Percentiles rank a stretch among this genome's conserved stretches.
Evolutionary conservation across 2,888 invertebrate genomes (phyloP).

Genomic region (Trichogramma dendrolimi): DNA sequence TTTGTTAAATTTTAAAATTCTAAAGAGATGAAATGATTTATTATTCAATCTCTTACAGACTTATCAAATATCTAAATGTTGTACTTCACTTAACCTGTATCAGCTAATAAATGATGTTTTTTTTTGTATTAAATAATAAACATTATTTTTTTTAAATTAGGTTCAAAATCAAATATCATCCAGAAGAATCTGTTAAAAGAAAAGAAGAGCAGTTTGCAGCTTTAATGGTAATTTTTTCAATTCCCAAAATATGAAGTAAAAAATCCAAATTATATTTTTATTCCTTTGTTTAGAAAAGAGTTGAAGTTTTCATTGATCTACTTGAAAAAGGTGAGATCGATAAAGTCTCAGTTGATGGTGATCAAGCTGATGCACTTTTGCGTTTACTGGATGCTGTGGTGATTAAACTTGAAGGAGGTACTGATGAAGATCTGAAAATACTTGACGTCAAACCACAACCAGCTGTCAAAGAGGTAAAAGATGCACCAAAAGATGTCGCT

Average conservation of each 20-base stretch:
- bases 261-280: slow-evolving; percentile 15
- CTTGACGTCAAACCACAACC: slow-evolving; percentile 61
- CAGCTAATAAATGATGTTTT: background rate
- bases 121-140: background rate
- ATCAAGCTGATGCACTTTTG: slow-evolving; percentile 76
- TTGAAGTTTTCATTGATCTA: slow-evolving; percentile 84
- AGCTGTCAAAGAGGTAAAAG: slow-evolving; percentile 37
- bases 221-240: slow-evolving; percentile 62
- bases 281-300: slow-evolving; percentile 64
- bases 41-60: slow-evolving; percentile 6
- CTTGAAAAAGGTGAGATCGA: slow-evolving; percentile 71
- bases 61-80: background rate
- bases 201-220: slow-evolving; percentile 81
- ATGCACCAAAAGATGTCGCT: slow-evolving; percentile 18
- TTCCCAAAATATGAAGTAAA: background rate
- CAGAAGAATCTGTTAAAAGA: slow-evolving; percentile 87
- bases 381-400: slow-evolving; percentile 93
- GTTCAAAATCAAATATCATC: slow-evolving; percentile 99
- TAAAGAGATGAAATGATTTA: background rate
- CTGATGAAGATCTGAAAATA: slow-evolving; percentile 79
- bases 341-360: slow-evolving; percentile 78
- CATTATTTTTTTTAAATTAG: slow-evolving; percentile 57
- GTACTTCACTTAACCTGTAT: background rate
- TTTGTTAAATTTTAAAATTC: background rate
- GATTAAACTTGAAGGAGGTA: slow-evolving; percentile 91